These are phyloP conservation scores for Ursus arctos DNA, from an alignment of 2,113 vertebrate genomes.

Conservation along the genomic window DNA sequence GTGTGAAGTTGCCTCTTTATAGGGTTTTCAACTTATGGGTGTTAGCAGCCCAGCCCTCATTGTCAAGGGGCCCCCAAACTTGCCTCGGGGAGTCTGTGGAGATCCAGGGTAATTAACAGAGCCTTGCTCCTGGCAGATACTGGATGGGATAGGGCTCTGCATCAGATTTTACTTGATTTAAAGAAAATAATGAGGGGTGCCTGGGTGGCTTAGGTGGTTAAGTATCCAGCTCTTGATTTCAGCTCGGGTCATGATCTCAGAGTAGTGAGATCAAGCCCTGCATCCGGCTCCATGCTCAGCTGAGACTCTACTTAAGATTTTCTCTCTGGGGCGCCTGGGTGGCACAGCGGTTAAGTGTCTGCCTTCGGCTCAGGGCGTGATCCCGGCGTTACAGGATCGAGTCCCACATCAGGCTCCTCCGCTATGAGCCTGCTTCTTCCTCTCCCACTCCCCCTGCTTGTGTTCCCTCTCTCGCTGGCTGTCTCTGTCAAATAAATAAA, in stretches of 20 bases:
- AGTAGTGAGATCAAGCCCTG: neutral
- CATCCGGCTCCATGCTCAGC: neutral
- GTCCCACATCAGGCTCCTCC: too few species aligned
- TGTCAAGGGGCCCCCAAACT: neutral
- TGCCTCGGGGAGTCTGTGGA: neutral
- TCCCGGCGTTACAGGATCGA: too few species aligned
- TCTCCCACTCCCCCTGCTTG: too few species aligned
- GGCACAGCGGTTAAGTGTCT: too few species aligned
- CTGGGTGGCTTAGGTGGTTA: neutral
- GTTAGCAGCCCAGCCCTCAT: neutral
- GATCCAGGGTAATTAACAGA: neutral
- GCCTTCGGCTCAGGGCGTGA: too few species aligned
- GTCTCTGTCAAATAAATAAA: too few species aligned
- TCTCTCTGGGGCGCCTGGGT: neutral
- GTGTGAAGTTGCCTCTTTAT: neutral
- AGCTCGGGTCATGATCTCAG: neutral
- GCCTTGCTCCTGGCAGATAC: neutral
- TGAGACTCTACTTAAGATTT: neutral
- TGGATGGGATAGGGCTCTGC: neutral
- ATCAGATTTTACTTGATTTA: neutral
- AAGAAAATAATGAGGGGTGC: neutral
- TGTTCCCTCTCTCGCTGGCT: too few species aligned
- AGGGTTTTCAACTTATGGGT: neutral
- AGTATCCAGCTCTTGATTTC: neutral
- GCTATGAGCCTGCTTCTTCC: too few species aligned